Conservation (phyloP, 2,888 invertebrate genomes). For the Pomacea canaliculata region DNA sequence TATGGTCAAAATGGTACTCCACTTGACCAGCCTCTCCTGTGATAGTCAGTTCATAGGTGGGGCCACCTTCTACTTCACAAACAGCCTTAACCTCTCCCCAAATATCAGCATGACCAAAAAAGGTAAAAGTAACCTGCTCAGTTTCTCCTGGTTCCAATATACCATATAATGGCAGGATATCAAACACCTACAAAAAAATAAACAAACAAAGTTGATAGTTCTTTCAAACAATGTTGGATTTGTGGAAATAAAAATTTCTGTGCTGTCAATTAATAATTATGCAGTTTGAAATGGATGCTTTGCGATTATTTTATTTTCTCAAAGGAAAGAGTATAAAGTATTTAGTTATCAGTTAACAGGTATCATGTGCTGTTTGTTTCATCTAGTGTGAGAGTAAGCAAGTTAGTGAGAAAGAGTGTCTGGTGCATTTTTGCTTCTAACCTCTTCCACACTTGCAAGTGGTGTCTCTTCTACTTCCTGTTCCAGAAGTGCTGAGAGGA, state of each 20-base stretch:
- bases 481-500: slow-evolving; percentile 57
- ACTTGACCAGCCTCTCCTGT: slow-evolving; percentile 69
- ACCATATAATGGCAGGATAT: slow-evolving; percentile 69
- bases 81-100: slow-evolving; percentile 66
- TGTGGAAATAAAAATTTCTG: not conserved
- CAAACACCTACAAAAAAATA: slow-evolving; percentile 63
- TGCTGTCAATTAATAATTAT: not conserved
- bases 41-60: slow-evolving; percentile 66
- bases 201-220: not conserved
- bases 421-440: slow-evolving; percentile 20
- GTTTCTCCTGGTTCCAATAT: slow-evolving; percentile 67
- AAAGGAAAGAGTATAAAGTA: too few relatives aligned
- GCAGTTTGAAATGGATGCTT: not conserved
- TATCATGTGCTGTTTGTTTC: too few relatives aligned
- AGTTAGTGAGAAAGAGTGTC: too few relatives aligned
- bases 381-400: too few relatives aligned
- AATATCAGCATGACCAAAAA: slow-evolving; percentile 69
- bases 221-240: not conserved
- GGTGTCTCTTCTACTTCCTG: slow-evolving; percentile 43
- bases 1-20: slow-evolving; percentile 65
- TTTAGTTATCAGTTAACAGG: too few relatives aligned
- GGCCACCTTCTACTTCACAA: slow-evolving; percentile 70
- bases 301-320: too few relatives aligned
- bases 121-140: slow-evolving; percentile 69
- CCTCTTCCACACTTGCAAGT: slow-evolving; percentile 64